These are phyloP conservation scores for Sclerurus mexicanus DNA, from an alignment of 2,113 vertebrate genomes.

Conservation along the genomic window DNA sequence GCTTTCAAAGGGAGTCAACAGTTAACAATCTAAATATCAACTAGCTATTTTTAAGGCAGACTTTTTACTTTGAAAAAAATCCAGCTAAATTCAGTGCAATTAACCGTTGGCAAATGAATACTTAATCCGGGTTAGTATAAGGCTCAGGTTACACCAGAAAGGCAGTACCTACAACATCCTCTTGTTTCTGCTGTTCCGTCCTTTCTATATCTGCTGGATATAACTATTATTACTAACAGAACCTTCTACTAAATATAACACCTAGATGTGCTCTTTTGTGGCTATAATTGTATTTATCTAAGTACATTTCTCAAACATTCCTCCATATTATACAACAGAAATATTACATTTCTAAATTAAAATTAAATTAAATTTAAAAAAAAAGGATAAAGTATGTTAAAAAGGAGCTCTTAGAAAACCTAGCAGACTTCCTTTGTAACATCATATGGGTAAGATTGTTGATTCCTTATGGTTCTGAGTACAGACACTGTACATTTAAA, in stretches of 20 bases:
- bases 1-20: not conserved
- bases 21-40: not conserved
- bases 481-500: not conserved
- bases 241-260: not conserved
- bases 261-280: not conserved
- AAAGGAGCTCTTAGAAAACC: not conserved
- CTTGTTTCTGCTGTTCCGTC: not conserved
- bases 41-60: not conserved
- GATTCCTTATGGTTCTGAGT: not conserved
- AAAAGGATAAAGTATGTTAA: not conserved
- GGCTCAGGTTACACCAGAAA: not conserved
- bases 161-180: not conserved
- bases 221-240: not conserved
- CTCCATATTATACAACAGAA: not conserved
- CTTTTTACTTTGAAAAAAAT: not conserved
- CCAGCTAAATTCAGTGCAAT: not conserved
- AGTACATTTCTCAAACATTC: not conserved
- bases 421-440: not conserved
- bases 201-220: not conserved
- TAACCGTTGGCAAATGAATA: not conserved
- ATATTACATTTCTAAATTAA: not conserved
- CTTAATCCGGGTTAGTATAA: not conserved
- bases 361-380: not conserved
- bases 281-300: not conserved
- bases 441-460: not conserved